Conservation (phyloP, 2,888 invertebrate species). For the Pinctada fucata region DNA sequence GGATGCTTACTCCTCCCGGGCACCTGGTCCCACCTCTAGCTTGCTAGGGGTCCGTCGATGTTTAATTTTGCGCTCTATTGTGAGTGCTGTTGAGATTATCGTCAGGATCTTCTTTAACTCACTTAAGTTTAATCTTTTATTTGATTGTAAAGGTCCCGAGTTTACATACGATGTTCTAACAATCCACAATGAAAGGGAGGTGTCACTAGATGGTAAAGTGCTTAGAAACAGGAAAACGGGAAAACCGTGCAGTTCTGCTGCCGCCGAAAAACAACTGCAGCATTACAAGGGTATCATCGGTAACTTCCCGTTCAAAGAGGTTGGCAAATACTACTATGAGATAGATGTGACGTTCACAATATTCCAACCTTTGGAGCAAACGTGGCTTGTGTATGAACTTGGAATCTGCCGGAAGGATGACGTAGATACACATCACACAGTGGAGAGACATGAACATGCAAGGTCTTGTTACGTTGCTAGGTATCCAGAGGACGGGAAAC, state of each 20-base stretch:
- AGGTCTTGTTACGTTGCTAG: slow-evolving; percentile 58
- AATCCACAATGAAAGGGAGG: slow-evolving; percentile 55
- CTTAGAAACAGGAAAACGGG: slow-evolving; percentile 55
- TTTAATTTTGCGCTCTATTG: too few species aligned
- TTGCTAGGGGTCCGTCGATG: too few species aligned
- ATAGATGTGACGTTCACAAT: slow-evolving; percentile 56
- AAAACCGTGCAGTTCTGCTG: slow-evolving; percentile 33
- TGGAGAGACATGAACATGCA: slow-evolving; percentile 57
- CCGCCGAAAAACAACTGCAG: slow-evolving; percentile 27
- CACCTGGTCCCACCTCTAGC: too few species aligned
- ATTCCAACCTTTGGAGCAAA: slow-evolving; percentile 56
- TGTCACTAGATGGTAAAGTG: slow-evolving; percentile 48
- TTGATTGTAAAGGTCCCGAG: slow-evolving; percentile 46
- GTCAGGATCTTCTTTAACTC: too few species aligned
- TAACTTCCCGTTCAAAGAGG: slow-evolving; percentile 48
- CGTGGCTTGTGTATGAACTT: slow-evolving; percentile 59
- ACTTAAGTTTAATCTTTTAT: too few species aligned
- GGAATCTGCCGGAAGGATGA: slow-evolving; percentile 55
- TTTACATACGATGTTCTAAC: slow-evolving; percentile 52
- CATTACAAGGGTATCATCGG: slow-evolving; percentile 59
- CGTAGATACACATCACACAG: slow-evolving; percentile 58
- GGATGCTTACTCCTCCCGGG: too few species aligned
- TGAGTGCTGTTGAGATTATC: too few species aligned
- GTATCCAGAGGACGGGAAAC: slow-evolving; percentile 57
- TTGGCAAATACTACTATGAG: slow-evolving; percentile 55